Base-by-base conservation (phyloP, 2,113 vertebrate species). In the Colaptes auratus region DNA sequence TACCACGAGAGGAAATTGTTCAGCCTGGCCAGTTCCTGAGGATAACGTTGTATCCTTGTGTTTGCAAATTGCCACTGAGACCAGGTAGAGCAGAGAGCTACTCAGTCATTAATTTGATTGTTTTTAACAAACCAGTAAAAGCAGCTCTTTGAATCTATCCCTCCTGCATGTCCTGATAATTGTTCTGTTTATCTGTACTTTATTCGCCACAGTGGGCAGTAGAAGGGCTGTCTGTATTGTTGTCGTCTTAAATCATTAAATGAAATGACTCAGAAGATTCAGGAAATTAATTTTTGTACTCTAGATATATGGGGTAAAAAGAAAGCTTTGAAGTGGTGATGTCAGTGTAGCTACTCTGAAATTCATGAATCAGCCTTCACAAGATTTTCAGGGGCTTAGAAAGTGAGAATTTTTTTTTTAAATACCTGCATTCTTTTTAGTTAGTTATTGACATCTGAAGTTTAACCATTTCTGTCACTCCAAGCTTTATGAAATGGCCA, bases 221-320 rank as follows among this genome's bases (percentile, higher is more conserved):
- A 67, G 79, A 90, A 83, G 39, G 61, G 74, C 79, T 10, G 61
- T 58, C 64, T 70, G 61, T 74, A 19, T 92, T 93, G 83, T 96
- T 96, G 79, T 84, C 85, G 35, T 83, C 90, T 88, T 81, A 91
- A 88, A 88, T 27, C 88, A 81, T 90, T 91, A 95, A 95, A 95
- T 96, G 89, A 95, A 96, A 90, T 92, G 58, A 77, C 82, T 95
- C 88, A 86, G 82, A 95, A 95, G 95, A 88, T 88, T 75, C 93
- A 89, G 91, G 96, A 96, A 97, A 96, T 97, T 96, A 97, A 97
- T 95, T 96, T 97, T 86, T 92, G 82, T 65, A 86, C 72, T 42
- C 85, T 61, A 44, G 76, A 77, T 95, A 39, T 35, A 53, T 61
- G 85, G 61, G 2, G 8, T 44, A 46, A 66, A 86, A 79, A 67